phyloP scores from a whole-genome alignment of 2,888 invertebrate species.

The Cerastoderma edule region DNA sequence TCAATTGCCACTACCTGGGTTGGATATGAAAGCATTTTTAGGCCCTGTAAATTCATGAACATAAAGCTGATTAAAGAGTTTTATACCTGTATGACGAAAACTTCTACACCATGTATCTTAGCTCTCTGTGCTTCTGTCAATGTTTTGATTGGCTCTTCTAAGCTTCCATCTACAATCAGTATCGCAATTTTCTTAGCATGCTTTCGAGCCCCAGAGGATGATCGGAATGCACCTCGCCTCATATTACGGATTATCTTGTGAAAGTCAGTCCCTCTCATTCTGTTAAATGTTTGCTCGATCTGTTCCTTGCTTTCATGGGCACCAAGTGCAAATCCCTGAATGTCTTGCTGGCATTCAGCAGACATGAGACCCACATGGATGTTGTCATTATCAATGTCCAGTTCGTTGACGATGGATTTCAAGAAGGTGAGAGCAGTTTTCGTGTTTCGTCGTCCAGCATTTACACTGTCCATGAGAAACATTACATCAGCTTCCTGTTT shows the following conservation, averaged over 20 bases:
- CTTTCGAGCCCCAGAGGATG: slow-evolving; percentile 62
- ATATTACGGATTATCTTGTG: slow-evolving; percentile 68
- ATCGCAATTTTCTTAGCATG: slow-evolving; percentile 74
- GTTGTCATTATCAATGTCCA: slow-evolving; percentile 71
- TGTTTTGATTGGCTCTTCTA: slow-evolving; percentile 71
- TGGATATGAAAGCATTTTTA: no score
- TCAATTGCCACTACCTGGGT: no score
- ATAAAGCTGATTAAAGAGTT: neutral
- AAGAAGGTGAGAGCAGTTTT: slow-evolving; percentile 69
- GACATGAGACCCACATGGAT: slow-evolving; percentile 77
- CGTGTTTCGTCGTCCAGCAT: slow-evolving; percentile 73
- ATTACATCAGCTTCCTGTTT: slow-evolving; percentile 76
- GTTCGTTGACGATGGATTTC: slow-evolving; percentile 64
- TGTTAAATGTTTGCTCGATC: slow-evolving; percentile 55
- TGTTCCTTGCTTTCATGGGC: slow-evolving; percentile 46
- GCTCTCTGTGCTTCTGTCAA: slow-evolving; percentile 71
- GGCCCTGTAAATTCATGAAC: no score
- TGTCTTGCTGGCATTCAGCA: slow-evolving; percentile 65
- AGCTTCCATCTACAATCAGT: slow-evolving; percentile 73
- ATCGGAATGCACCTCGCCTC: slow-evolving; percentile 66
- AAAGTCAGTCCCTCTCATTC: slow-evolving; percentile 63
- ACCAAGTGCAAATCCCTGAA: slow-evolving; percentile 61
- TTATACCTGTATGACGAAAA: slow-evolving; percentile 67
- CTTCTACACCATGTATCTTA: slow-evolving; percentile 73
- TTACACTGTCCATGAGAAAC: slow-evolving; percentile 76